Conservation (phyloP, 2,797 vertebrate species). For the Enteromius argenteus region DNA sequence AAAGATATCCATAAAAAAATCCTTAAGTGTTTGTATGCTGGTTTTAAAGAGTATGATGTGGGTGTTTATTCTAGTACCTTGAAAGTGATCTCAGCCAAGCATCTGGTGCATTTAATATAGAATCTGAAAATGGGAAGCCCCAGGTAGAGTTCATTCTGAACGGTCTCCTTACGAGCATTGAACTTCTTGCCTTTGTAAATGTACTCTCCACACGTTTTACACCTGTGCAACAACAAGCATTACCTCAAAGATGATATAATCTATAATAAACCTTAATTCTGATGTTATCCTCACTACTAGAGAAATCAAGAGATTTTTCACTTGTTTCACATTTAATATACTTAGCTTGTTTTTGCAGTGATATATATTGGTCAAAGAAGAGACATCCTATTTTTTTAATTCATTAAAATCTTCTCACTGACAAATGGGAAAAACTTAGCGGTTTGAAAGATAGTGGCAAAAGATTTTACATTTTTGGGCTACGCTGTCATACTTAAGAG, state of each 20-base stretch:
- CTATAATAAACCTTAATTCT: not conserved
- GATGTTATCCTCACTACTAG: not conserved
- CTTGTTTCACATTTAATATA: not conserved
- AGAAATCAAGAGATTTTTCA: not conserved
- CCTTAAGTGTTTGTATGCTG: not conserved
- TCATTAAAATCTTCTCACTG: no score
- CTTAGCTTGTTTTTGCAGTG: no score
- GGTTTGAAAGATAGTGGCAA: no score
- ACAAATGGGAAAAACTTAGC: no score
- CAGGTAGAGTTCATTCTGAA: slow-evolving; percentile 91
- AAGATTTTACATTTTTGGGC: no score
- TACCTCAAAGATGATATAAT: not conserved
- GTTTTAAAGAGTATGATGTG: not conserved
- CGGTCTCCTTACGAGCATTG: slow-evolving; percentile 94
- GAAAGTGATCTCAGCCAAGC: slow-evolving; percentile 97
- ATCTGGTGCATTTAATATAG: slow-evolving; percentile 97
- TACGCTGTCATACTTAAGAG: no score
- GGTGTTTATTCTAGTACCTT: slow-evolving; percentile 79
- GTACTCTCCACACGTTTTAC: slow-evolving; percentile 97
- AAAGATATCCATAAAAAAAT: not conserved
- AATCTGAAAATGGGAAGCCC: slow-evolving; percentile 98
- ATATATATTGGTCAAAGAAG: not conserved
- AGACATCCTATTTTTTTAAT: not conserved
- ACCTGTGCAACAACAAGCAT: slow-evolving; percentile 74
- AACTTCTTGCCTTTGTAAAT: slow-evolving; percentile 99